A percentile compares a stretch with the other conserved stretches of the same genome.
Evolutionary conservation across 2,113 vertebrate genomes (phyloP).

Genomic region (Nibea albiflora): DNA sequence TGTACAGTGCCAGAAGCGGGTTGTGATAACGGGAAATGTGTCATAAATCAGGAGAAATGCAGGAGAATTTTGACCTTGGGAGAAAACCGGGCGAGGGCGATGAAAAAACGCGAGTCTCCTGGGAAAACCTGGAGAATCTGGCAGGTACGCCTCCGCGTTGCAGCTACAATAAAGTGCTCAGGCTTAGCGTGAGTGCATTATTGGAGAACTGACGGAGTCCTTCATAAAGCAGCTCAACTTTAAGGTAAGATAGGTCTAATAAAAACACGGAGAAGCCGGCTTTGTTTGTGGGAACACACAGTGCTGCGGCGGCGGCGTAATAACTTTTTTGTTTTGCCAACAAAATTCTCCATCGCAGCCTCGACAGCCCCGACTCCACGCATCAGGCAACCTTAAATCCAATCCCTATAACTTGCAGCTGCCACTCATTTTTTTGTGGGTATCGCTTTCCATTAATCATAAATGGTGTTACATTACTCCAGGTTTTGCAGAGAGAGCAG

Average conservation of each 20-base stretch:
- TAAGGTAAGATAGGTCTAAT: background rate
- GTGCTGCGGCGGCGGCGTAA: background rate
- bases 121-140: no score
- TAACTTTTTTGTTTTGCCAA: constrained; percentile 26
- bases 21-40: no score
- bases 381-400: background rate
- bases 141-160: no score
- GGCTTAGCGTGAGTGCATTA: background rate
- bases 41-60: no score
- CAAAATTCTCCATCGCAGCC: constrained; percentile 2
- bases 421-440: background rate
- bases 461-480: background rate
- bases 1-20: no score
- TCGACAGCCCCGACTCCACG: background rate
- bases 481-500: background rate
- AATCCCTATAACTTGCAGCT: constrained; percentile 34
- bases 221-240: background rate
- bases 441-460: constrained; percentile 26
- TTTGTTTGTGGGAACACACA: background rate
- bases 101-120: no score
- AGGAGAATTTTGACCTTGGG: no score
- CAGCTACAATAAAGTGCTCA: background rate
- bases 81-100: no score
- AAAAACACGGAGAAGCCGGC: background rate
- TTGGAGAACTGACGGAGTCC: no score